Evolutionary conservation across 2,888 invertebrate species (phyloP), one percentile per base, ranked within the genome.

Genomic region (Rhagophthalmus giganteus): DNA sequence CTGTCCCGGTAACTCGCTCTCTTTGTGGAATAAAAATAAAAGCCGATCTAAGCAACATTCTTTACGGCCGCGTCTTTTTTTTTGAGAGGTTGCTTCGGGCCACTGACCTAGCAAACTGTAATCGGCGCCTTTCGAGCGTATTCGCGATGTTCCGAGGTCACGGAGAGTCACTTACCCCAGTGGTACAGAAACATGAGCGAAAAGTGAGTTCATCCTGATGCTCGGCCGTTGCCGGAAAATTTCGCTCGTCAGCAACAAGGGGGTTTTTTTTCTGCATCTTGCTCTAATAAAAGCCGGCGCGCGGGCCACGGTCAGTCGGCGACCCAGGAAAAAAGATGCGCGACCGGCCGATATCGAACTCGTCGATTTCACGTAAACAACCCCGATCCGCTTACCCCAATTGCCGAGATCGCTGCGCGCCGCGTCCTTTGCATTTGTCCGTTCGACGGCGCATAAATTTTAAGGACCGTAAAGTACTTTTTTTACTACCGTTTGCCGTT

Each of bases 101-200:
- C 73, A 73, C 68, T 73, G 73, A 74, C 74, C 73, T 64, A 72
- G 60, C 66, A 57, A 59, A 59, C 55, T 57, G 59, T 59, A 59
- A 59, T 64, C 65, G 62, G 58, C 59, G 54, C 53, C 45, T 31
- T 50, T 65, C 66, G 66, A 60, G 60, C 57, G 57, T 62, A 62
- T 66, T 64, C 69, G 68, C 66, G 61, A 60, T 62, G 64, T 66
- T 69, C 66, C 71, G 74, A 73, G 83, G 83, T 83, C 82, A 83
- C 71, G 68, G 64, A 70, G 74, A 83, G 83, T 83, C 83, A 82
- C 80, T 82, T 82, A 82, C 82, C 82, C 79, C 80, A 75, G 61
- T 72, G 72, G 71, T 72, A 73, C 73, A 75, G 70, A 73, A 72
- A 74, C 67, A 60, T 60, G 60, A 32, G 56, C 61, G 64, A 68